Conservation (phyloP, 2,113 vertebrate species). For the Epinephelus fuscoguttatus region DNA sequence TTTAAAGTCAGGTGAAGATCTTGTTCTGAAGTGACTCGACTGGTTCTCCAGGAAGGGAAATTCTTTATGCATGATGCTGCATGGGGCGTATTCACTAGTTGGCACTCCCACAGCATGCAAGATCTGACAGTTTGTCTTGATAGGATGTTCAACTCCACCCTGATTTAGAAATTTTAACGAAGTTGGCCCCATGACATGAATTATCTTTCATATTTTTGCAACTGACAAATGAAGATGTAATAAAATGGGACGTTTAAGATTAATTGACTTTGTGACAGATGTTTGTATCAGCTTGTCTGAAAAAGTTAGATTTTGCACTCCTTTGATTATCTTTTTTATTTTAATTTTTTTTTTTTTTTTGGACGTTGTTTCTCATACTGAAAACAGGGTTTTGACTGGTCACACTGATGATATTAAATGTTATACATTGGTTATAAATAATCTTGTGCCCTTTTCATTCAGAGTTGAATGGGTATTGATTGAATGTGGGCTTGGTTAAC, state of each 20-base stretch:
- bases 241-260: background rate
- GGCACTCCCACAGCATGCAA: background rate
- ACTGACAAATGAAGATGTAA: background rate
- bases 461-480: background rate
- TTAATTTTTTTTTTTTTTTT: background rate
- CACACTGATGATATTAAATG: constrained; percentile 1
- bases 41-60: constrained; percentile 31
- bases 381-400: background rate
- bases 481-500: background rate
- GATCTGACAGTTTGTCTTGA: background rate
- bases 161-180: background rate
- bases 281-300: background rate
- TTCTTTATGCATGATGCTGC: no score
- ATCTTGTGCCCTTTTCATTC: background rate
- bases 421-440: background rate
- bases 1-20: background rate
- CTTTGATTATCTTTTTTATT: background rate
- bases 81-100: background rate
- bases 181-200: background rate
- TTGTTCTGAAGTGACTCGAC: constrained; percentile 26
- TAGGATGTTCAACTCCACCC: background rate
- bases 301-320: constrained; percentile 1
- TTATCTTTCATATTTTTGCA: background rate
- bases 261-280: background rate
- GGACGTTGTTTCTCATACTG: background rate